Evolutionary conservation across 2,797 vertebrate species (phyloP).

Genomic region (Cirrhinus mrigala): DNA sequence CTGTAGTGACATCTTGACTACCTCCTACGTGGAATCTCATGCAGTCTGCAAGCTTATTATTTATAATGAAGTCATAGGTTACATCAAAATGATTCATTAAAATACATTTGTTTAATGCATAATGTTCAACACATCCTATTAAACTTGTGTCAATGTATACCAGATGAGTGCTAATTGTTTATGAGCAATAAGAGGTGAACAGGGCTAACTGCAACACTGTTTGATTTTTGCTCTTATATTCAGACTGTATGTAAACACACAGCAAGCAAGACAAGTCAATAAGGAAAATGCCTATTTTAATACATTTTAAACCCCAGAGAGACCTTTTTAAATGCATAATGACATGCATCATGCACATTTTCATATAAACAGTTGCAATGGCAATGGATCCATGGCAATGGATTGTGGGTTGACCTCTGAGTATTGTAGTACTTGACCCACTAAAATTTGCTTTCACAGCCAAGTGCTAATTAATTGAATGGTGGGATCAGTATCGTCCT

Average conservation of each 20-base stretch:
- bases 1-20: background rate
- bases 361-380: background rate
- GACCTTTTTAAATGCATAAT: background rate
- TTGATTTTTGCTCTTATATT: background rate
- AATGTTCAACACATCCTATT: background rate
- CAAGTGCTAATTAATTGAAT: background rate
- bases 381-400: no score
- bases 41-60: background rate
- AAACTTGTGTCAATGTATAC: background rate
- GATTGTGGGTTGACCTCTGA: background rate
- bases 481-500: background rate
- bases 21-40: background rate
- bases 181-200: background rate
- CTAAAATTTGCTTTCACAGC: background rate
- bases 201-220: background rate
- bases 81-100: background rate
- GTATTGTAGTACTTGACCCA: background rate
- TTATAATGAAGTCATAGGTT: background rate
- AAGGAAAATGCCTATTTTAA: constrained; percentile 3
- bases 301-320: background rate
- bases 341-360: background rate
- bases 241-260: background rate
- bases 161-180: constrained; percentile 1
- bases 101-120: background rate
- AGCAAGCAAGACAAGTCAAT: background rate